Conservation (phyloP, 2,797 vertebrate species). For the Bovichtus diacanthus region DNA sequence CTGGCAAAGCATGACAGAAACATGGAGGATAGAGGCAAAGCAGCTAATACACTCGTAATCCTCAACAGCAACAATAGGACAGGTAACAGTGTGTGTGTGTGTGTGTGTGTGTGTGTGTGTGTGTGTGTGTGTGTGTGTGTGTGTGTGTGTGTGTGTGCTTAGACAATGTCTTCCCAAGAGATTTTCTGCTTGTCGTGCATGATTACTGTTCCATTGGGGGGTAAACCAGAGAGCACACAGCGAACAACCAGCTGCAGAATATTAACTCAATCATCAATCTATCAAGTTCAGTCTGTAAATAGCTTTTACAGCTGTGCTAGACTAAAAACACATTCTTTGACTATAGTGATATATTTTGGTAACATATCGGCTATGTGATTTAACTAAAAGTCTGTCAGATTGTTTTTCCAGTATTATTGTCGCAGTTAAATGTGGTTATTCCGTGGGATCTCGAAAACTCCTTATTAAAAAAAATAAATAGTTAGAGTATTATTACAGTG, state of each 20-base stretch:
- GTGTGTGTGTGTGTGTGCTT: background rate
- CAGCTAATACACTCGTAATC: slow-evolving; percentile 47
- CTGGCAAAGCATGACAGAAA: slow-evolving; percentile 62
- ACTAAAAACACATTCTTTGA: slow-evolving; percentile 6
- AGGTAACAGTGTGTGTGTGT: slow-evolving; percentile 26
- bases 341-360: slow-evolving; percentile 2
- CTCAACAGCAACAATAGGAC: slow-evolving; percentile 45
- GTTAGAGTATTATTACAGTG: slow-evolving; percentile 1
- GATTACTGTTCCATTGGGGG: slow-evolving; percentile 45
- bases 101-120: slow-evolving; percentile 4
- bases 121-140: slow-evolving; percentile 22
- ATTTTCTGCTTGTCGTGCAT: slow-evolving; percentile 40
- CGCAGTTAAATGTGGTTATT: background rate
- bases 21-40: slow-evolving; percentile 38
- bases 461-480: slow-evolving; percentile 21
- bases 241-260: slow-evolving; percentile 35
- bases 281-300: slow-evolving; percentile 22
- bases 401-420: background rate
- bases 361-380: background rate
- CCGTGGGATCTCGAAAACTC: background rate
- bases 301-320: slow-evolving; percentile 32
- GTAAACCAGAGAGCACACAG: slow-evolving; percentile 37
- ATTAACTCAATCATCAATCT: slow-evolving; percentile 27
- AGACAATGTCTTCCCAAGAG: slow-evolving; percentile 42
- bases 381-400: background rate